phyloP scores from a whole-genome alignment of 2,797 vertebrate species.

The Pseudomugil gertrudae region DNA sequence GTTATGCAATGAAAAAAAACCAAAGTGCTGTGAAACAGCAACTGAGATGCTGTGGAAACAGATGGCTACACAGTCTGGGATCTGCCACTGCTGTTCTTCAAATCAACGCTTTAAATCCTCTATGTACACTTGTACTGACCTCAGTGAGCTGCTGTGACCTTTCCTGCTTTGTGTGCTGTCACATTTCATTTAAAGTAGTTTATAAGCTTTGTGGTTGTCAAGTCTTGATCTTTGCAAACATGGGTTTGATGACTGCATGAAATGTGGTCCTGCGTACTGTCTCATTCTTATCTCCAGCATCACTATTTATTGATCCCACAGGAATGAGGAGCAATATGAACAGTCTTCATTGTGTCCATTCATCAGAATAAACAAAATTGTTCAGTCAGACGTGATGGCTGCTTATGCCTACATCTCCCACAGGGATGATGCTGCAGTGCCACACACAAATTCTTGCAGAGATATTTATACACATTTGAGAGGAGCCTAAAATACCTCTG shows the following conservation, averaged over 20 bases:
- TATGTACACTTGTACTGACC: slow-evolving; percentile 1
- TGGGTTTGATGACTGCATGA: slow-evolving; percentile 5
- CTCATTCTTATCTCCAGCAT: slow-evolving; percentile 13
- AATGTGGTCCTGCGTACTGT: slow-evolving; percentile 1
- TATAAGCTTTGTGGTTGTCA: background rate
- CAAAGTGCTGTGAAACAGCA: slow-evolving; percentile 51
- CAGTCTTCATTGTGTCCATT: slow-evolving; percentile 37
- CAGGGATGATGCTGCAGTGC: slow-evolving; percentile 36
- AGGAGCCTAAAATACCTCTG: slow-evolving; percentile 42
- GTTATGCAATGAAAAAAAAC: slow-evolving; percentile 29
- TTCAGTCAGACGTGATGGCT: slow-evolving; percentile 39
- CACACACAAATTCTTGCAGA: slow-evolving; percentile 35
- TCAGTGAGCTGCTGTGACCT: slow-evolving; percentile 1
- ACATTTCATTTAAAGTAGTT: background rate
- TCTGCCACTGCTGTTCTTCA: slow-evolving; percentile 31
- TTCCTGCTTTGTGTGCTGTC: background rate
- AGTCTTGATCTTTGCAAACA: background rate
- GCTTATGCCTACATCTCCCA: slow-evolving; percentile 34
- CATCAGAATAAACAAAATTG: slow-evolving; percentile 58
- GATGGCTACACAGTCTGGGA: slow-evolving; percentile 68
- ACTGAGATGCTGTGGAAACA: slow-evolving; percentile 47
- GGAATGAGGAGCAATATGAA: slow-evolving; percentile 31
- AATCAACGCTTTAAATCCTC: slow-evolving; percentile 18
- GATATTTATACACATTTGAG: slow-evolving; percentile 56
- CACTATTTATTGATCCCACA: slow-evolving; percentile 16